A percentile compares a stretch with the other conserved stretches of the same genome.
These are phyloP conservation scores for Aurelia aurita DNA, from an alignment of 30 jellyfish, hydroid and myxozoan genomes.

Conservation along the genomic window DNA sequence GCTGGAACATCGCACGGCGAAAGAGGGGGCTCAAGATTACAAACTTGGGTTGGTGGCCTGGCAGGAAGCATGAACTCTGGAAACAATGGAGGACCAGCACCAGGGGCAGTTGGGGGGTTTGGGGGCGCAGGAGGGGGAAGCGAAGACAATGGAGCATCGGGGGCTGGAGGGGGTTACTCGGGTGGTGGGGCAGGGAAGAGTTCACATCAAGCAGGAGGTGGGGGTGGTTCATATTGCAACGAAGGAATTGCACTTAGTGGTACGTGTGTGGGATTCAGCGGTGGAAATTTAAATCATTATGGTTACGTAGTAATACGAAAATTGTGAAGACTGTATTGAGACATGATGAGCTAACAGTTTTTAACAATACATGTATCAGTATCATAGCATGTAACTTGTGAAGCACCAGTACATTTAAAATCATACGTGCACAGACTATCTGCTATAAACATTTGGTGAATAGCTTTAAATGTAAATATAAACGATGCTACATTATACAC, in stretches of 20 bases:
- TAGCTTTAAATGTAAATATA: no score
- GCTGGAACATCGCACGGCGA: slow-evolving; percentile 31
- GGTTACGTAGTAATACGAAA: slow-evolving; percentile 31
- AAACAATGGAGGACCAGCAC: slow-evolving; percentile 73
- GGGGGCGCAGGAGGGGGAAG: slow-evolving; percentile 81
- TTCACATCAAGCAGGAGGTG: slow-evolving; percentile 66
- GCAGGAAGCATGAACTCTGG: slow-evolving; percentile 69
- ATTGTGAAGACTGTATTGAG: neutral
- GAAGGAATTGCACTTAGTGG: neutral
- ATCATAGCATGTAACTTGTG: no score
- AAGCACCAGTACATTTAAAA: no score
- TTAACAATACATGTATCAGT: no score
- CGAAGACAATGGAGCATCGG: slow-evolving; percentile 72
- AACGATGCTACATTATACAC: no score
- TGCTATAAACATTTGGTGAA: no score
- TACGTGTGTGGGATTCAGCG: slow-evolving; percentile 56
- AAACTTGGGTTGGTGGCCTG: slow-evolving; percentile 62
- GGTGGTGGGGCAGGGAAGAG: slow-evolving; percentile 64
- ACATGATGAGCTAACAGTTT: no score
- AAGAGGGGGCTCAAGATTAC: slow-evolving; percentile 57
- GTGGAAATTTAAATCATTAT: slow-evolving; percentile 62
- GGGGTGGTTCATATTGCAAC: slow-evolving; percentile 65
- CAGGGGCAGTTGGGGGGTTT: slow-evolving; percentile 77
- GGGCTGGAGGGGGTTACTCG: slow-evolving; percentile 74
- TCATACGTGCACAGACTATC: no score